Evolutionary conservation across 2,888 invertebrate species (phyloP), one percentile per base, ranked within the genome.

Genomic region (Lissocephala sabroskyi): DNA sequence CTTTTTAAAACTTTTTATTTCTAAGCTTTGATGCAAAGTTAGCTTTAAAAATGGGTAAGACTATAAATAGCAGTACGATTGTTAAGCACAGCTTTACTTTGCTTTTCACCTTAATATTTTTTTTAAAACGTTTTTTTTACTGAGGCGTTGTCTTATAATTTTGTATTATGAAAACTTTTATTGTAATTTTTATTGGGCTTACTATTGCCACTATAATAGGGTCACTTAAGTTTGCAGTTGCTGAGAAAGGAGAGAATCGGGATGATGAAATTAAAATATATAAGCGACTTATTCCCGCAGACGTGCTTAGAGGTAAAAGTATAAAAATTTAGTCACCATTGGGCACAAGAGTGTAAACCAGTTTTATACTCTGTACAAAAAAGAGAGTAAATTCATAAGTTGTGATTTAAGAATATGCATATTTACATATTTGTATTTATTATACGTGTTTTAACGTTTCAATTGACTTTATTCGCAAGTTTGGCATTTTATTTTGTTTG

Each of bases 231-330:
- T 19, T 14, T 9, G 32, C 23, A 26, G 41, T 45, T 13, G 49
- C 55, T 23, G 41, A 59, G 26, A 59, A 52, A 14, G 2, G 17
- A n/a, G 43, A 61, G 14, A 2, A 30, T 16, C 36, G 42, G 5
- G 48, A 65, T 35, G 82, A 66, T 16, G 87, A 87, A 53, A 87
- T 90, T 41, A 93, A 91, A 84, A 91, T 92, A 39, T 95, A 88
- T 87, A 91, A 90, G 79, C 88, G 95, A 62, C 86, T 95, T 64
- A 95, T 95, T 73, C 95, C 95, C 33, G 95, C 95, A 73, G 95
- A 95, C 85, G 93, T 94, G 30, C 88, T 95, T 58, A 91, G 95
- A 89, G 95, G 95, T 95, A 86, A 87, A 65, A 16, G 2, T 35
- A 1, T 33, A 11, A 5, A 23, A 23, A 30, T 5, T 13, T 13